A percentile compares a stretch with the other conserved stretches of the same genome.
These are phyloP conservation scores for Aphrophora alni DNA, from an alignment of 2,888 invertebrate genomes.

Conservation along the genomic window DNA sequence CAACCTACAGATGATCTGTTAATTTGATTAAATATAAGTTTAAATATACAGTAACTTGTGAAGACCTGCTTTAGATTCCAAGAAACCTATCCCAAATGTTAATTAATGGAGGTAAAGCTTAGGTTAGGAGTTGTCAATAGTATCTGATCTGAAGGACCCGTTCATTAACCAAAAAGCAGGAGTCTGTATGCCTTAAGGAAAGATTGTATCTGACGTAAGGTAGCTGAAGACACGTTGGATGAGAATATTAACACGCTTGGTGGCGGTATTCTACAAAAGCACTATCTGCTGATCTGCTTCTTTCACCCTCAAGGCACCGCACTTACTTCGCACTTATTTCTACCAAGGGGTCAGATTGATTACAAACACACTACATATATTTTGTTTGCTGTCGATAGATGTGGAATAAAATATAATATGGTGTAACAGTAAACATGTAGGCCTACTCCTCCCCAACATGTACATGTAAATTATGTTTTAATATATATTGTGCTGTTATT, in stretches of 20 bases:
- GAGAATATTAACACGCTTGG: neutral
- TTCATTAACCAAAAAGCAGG: slow-evolving; percentile 1
- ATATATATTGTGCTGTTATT: no score
- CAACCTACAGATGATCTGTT: no score
- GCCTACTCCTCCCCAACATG: no score
- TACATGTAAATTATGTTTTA: no score
- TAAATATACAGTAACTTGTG: no score
- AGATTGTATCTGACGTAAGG: neutral
- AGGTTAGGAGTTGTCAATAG: neutral
- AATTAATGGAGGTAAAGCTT: neutral
- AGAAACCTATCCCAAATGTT: neutral
- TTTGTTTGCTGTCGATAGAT: neutral
- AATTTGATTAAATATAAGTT: no score
- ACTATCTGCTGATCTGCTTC: no score
- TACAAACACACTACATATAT: neutral
- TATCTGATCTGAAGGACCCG: neutral
- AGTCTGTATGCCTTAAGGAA: neutral
- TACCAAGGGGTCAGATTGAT: no score
- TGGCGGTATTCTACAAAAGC: neutral
- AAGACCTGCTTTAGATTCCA: no score
- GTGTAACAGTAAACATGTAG: no score
- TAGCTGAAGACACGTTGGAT: neutral
- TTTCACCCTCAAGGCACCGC: neutral
- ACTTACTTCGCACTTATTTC: no score
- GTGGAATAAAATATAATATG: no score